Base-by-base conservation (phyloP, 2,888 invertebrate species). In the Phorcus lineatus region DNA sequence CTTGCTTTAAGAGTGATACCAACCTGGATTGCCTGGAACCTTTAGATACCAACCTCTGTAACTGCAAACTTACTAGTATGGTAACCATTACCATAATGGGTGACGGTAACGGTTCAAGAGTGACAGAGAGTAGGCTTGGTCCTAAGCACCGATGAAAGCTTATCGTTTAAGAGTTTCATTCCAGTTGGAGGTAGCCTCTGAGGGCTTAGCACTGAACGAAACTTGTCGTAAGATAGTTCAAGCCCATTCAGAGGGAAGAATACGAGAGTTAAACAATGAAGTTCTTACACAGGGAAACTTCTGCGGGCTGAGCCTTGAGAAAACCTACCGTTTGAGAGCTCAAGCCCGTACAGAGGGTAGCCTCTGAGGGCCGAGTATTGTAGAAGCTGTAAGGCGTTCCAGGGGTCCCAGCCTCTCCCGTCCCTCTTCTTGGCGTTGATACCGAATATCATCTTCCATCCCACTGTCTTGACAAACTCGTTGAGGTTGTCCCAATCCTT, bases 361-460 rank as follows among this genome's bases (percentile, higher is more conserved):
- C 62, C 62, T 62, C n/a, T 62, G 28, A 28, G 3, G 28, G 28
- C 62, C 0, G 62, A 28, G 62, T 62, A 62, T 28, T 62, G 22
- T 16, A 62, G 24, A 13, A 62, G 28, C 11, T 28, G 28, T 16
- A 62, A 3, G 4, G 62, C 62, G 17, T 62, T 62, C 28, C 11
- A 22, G 9, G 62, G 62, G 17, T 62, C 62, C 62, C 62, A 62
- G 16, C 28, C 28, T 16, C 13, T 11, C 16, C 62, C 62, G 28
- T 22, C 28, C 24, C 62, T 24, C 28, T 62, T 62, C 62, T 62
- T 62, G 24, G 62, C 62, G 62, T 62, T 62, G 22, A 62, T 62
- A 17, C 62, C 62, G 28, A 62, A 62, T 24, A 62, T 62, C 62
- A 62, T 62, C 62, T 62, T 62, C 62, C 62, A 62, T 11, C 62